Base-by-base conservation (phyloP, 2,797 vertebrate species). In the Sphenodon punctatus region DNA sequence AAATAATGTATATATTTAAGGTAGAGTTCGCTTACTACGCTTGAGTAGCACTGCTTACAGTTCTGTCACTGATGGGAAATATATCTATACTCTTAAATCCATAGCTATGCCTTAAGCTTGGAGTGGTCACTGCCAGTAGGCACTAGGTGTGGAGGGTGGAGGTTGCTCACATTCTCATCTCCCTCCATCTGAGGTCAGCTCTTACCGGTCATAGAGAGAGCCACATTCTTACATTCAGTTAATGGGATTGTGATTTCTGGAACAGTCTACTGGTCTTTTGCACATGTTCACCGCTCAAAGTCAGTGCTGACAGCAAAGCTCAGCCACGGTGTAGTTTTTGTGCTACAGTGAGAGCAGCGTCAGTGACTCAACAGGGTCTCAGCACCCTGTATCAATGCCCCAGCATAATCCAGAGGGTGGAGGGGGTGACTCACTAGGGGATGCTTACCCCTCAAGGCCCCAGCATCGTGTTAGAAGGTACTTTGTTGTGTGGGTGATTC, bases 361-460 rank as follows among this genome's bases (percentile, higher is more conserved):
- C 82, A 68, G 46, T 85, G 83, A 78, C 74, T 78, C 80, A 67
- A 59, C 59, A 75, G 63, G 78, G 51, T 15, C 67, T 88, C 32
- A 51, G 86, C 87, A 89, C 73, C 80, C 82, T 1, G 1, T 89
- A 87, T 93, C 92, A 89, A 89, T 92, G 61, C 59, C 89, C n/a
- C 87, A 83, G 88, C 80, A 70, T 36, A 36, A n/a, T n/a, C n/a
- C n/a, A n/a, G n/a, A n/a, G n/a, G n/a, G n/a, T n/a, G n/a, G n/a
- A n/a, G n/a, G n/a, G n/a, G n/a, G n/a, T n/a, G n/a, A n/a, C n/a
- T n/a, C n/a, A n/a, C n/a, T n/a, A n/a, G n/a, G n/a, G n/a, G n/a
- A n/a, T n/a, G n/a, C n/a, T n/a, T n/a, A n/a, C n/a, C n/a, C n/a
- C n/a, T n/a, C n/a, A n/a, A n/a, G n/a, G n/a, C n/a, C n/a, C n/a